Evolutionary conservation across 2,888 invertebrate species (phyloP).

Genomic region (Lucinisca nassula): DNA sequence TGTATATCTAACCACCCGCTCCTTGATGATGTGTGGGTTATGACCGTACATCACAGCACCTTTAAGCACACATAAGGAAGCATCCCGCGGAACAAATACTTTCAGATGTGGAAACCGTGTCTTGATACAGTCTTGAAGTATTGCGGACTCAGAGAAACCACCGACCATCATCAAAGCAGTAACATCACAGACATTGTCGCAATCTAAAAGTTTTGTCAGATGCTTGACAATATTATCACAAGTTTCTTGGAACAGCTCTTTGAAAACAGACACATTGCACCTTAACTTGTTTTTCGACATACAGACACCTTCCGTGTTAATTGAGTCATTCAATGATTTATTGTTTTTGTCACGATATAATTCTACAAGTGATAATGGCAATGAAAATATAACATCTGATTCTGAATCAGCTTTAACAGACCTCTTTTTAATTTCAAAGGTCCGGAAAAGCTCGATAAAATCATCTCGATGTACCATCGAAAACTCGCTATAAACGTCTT

Average conservation of each 20-base stretch:
- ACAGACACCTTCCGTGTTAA: neutral
- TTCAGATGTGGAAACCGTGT: neutral
- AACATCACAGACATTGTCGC: neutral
- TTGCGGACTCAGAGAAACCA: conserved; percentile 27
- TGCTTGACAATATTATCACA: neutral
- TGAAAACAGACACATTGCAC: neutral
- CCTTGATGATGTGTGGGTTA: conserved; percentile 1
- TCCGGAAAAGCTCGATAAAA: neutral
- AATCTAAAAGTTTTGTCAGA: neutral
- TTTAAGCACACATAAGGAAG: neutral
- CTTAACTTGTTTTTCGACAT: neutral
- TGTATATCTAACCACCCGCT: conserved; percentile 26
- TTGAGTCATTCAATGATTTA: neutral
- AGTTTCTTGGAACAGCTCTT: neutral
- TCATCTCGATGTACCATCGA: neutral
- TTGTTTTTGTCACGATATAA: neutral
- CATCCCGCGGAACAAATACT: neutral
- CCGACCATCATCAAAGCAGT: conserved; percentile 24
- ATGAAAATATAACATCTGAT: neutral
- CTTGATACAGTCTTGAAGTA: conserved; percentile 21
- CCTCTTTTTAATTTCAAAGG: conserved; percentile 17
- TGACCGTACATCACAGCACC: conserved; percentile 38
- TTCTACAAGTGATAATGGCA: neutral
- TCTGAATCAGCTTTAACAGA: neutral
- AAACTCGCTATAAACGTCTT: neutral